Evolutionary conservation across 2,888 invertebrate species (phyloP), one percentile per base, ranked within the genome.

Genomic region (Orgyia antiqua): DNA sequence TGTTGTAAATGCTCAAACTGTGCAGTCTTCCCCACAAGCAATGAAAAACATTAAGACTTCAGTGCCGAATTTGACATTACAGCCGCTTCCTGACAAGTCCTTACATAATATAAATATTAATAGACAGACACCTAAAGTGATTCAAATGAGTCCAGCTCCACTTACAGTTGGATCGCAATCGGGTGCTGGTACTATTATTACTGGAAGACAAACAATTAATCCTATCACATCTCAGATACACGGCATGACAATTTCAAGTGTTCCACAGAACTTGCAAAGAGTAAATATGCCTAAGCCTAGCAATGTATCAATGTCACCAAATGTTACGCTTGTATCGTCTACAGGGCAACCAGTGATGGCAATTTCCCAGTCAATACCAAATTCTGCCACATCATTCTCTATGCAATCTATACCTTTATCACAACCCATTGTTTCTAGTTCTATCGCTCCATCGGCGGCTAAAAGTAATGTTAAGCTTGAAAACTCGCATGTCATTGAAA

Each of bases 191-290:
- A 59, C 68, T 29, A 67, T 77, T 17, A 70, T 80, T 49, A 64
- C 69, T 19, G 78, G 77, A 29, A 70, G 84, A 42, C 76, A 75
- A 29, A 78, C 58, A 41, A 60, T 87, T n/a, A 84, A 80, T 54
- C 87, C 87, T 2, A 82, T 86, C 26, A 87, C 87, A 28, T 82
- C 87, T 13, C 87, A 87, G 45, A 82, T 87, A 48, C 83, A 82
- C 40, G 71, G 66, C 38, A 77, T 82, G 86, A 71, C 72, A 29
- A 53, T 84, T 46, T 72, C 75, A 9, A 84, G 65, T 36, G 39
- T 72, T n/a, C 55, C 73, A 3, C 84, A 83, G 45, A 70, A 67
- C 45, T 45, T 79, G 26, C 76, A 77, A 35, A 68, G 79, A 50
- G 48, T 58, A 3, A 73, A 67, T 38, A 64, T 79, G 29, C 61